Percentiles rank a stretch among this genome's conserved stretches.
Evolutionary conservation across 2,888 invertebrate genomes (phyloP).

Genomic region (Eurois occulta): DNA sequence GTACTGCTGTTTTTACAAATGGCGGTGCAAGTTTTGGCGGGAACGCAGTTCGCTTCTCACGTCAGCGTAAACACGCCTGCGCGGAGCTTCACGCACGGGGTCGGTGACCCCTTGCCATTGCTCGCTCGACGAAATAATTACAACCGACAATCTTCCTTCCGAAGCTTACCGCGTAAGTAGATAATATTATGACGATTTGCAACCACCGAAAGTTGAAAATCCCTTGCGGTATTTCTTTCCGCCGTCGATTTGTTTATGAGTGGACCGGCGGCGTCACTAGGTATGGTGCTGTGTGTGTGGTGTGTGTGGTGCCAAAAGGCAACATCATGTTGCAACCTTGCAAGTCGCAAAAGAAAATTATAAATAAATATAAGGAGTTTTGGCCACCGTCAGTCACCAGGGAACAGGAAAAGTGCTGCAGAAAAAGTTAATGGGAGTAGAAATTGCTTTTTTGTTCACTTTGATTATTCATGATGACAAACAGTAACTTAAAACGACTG

Average conservation of each 20-base stretch:
- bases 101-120: conserved; percentile 82
- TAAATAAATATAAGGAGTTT: not conserved
- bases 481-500: not conserved
- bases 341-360: not conserved
- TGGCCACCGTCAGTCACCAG: not conserved
- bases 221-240: not conserved
- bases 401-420: too few species aligned
- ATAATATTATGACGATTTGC: not conserved
- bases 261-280: not conserved
- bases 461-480: not conserved
- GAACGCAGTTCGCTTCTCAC: conserved; percentile 85
- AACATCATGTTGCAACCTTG: too few species aligned
- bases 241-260: not conserved
- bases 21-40: conserved; percentile 68
- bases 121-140: conserved; percentile 66
- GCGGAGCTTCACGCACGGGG: conserved; percentile 86
- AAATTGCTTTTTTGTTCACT: not conserved
- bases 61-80: conserved; percentile 86
- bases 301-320: too few species aligned
- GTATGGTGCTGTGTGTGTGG: not conserved
- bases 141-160: conserved; percentile 67
- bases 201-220: not conserved
- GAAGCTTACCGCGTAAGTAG: conserved; percentile 75
- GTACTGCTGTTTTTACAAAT: conserved; percentile 71
- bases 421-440: too few species aligned